phyloP scores from a whole-genome alignment of 2,888 invertebrate genomes.

The Oxytorus armatus region DNA sequence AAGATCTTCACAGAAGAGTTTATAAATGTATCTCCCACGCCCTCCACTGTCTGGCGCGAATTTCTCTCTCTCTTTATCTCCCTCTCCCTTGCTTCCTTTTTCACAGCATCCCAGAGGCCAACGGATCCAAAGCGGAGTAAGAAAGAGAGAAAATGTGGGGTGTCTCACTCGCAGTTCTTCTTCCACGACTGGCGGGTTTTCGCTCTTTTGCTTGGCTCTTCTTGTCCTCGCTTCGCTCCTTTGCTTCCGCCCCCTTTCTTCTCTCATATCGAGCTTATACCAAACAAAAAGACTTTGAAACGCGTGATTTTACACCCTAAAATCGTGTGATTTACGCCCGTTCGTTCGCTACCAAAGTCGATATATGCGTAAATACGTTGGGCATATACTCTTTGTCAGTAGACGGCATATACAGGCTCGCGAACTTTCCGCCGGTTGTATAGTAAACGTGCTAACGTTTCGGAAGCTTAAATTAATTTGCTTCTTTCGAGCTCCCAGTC shows the following conservation, averaged over 20 bases:
- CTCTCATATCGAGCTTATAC: background rate
- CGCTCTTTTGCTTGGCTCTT: conserved; percentile 56
- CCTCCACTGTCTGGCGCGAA: conserved; percentile 78
- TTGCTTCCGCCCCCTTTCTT: conserved; percentile 66
- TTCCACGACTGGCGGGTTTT: conserved; percentile 33
- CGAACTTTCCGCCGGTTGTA: conserved; percentile 61
- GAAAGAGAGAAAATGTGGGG: conserved; percentile 24
- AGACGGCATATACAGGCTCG: conserved; percentile 51
- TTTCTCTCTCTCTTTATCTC: conserved; percentile 38
- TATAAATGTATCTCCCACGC: conserved; percentile 83
- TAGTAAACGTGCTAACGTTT: conserved; percentile 74
- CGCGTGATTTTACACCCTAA: background rate
- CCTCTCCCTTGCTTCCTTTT: conserved; percentile 30
- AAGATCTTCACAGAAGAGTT: conserved; percentile 76
- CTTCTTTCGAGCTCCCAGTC: conserved; percentile 68
- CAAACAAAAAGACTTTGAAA: conserved; percentile 19
- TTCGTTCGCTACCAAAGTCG: conserved; percentile 1
- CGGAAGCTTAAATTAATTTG: conserved; percentile 75
- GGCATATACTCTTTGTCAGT: conserved; percentile 50
- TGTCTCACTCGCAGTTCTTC: conserved; percentile 29
- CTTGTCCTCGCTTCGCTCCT: conserved; percentile 73
- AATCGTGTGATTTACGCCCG: background rate
- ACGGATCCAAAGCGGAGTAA: conserved; percentile 20
- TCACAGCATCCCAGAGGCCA: conserved; percentile 11
- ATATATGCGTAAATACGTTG: background rate